Evolutionary conservation across 2,797 vertebrate genomes (phyloP).

Genomic region (Myotis pilosus): DNA sequence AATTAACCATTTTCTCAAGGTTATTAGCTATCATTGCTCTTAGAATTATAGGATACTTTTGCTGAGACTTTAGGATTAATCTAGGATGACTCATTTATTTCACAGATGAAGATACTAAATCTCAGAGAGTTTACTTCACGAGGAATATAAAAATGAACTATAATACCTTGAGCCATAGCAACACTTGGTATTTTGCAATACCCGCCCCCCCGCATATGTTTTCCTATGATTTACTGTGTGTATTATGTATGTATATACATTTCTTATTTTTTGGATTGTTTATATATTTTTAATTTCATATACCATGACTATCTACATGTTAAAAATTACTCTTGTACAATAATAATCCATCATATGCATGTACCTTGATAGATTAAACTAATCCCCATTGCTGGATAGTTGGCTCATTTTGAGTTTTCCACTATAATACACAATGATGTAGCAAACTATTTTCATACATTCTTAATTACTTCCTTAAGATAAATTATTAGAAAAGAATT

Average conservation of each 20-base stretch:
- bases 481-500: background rate
- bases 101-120: constrained; percentile 3
- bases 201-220: background rate
- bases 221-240: background rate
- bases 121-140: background rate
- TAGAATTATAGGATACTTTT: background rate
- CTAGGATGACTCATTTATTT: background rate
- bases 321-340: background rate
- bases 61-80: background rate
- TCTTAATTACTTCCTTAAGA: background rate
- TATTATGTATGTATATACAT: background rate
- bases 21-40: background rate
- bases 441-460: background rate
- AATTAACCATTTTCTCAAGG: constrained; percentile 8
- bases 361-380: background rate
- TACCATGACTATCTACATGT: background rate
- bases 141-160: background rate
- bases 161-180: background rate
- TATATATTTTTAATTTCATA: background rate
- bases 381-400: background rate
- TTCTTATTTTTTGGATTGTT: background rate
- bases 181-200: background rate
- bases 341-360: background rate
- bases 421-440: background rate
- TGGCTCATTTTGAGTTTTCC: background rate